Conservation (phyloP, 2,888 invertebrate genomes). For the Erebia aethiops region DNA sequence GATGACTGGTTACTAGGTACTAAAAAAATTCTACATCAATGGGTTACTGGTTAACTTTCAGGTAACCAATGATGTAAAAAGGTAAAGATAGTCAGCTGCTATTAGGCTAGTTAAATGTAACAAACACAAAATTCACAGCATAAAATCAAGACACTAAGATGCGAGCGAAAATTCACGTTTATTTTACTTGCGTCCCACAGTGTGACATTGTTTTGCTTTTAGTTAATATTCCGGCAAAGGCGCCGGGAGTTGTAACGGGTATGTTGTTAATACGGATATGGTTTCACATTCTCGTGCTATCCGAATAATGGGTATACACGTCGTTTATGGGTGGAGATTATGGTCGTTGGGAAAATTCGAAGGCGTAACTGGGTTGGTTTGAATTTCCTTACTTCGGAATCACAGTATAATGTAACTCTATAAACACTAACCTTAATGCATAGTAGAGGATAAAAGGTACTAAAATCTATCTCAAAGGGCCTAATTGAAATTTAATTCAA, state of each 20-base stretch:
- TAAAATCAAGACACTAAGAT: conserved; percentile 11
- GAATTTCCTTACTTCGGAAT: background rate
- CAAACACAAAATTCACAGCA: background rate
- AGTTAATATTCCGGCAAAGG: conserved; percentile 58
- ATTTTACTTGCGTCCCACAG: conserved; percentile 56
- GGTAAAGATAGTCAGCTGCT: too few relatives aligned
- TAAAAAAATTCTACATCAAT: too few relatives aligned
- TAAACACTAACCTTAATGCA: background rate
- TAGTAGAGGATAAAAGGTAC: background rate
- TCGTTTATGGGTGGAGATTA: conserved; percentile 24
- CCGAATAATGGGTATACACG: conserved; percentile 30
- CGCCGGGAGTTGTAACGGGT: conserved; percentile 22
- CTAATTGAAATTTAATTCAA: conserved; percentile 3
- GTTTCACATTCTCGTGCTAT: conserved; percentile 32
- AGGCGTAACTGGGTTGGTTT: conserved; percentile 1
- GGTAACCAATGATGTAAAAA: too few relatives aligned
- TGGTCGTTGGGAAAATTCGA: conserved; percentile 2
- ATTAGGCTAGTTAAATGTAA: background rate
- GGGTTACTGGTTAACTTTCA: too few relatives aligned
- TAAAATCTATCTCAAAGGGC: background rate
- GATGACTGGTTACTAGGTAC: too few relatives aligned
- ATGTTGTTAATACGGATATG: conserved; percentile 34
- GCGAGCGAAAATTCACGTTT: conserved; percentile 51
- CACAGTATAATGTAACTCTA: background rate
- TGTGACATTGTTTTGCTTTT: conserved; percentile 69